Conservation (phyloP, 2,113 vertebrate genomes). For the Engraulis encrasicolus region DNA sequence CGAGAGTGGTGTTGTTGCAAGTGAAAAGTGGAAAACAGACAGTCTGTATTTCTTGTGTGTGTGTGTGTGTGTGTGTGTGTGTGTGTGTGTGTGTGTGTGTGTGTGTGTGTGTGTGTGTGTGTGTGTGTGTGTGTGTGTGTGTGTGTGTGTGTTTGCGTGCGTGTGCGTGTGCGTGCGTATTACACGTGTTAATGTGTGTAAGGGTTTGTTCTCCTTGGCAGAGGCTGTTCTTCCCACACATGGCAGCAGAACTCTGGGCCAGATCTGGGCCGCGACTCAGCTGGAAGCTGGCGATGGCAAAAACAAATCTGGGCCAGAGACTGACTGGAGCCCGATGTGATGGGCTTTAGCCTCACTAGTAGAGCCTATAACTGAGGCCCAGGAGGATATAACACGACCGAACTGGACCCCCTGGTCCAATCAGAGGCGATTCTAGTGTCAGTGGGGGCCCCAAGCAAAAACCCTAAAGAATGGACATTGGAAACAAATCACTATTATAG, state of each 20-base stretch:
- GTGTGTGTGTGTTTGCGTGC: no score
- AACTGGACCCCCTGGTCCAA: no score
- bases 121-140: no score
- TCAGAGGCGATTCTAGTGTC: no score
- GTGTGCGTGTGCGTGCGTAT: background rate
- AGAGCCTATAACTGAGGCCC: no score
- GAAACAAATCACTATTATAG: no score
- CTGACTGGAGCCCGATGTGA: slow-evolving; percentile 65
- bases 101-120: no score
- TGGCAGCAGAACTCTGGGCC: background rate
- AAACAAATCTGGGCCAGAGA: background rate
- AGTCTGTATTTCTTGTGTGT: no score
- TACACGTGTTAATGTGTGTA: slow-evolving; percentile 25
- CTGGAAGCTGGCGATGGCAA: background rate
- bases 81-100: background rate
- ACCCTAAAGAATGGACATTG: no score
- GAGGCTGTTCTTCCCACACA: slow-evolving; percentile 61
- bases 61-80: background rate
- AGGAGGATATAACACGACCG: no score
- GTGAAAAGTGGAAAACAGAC: slow-evolving; percentile 47
- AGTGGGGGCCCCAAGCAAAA: no score
- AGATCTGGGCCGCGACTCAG: background rate
- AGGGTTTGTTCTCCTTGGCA: slow-evolving; percentile 75
- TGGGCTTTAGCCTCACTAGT: no score
- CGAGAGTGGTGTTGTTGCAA: slow-evolving; percentile 66